Percentiles rank a stretch among this genome's conserved stretches.
These are phyloP conservation scores for Tetranychus urticae DNA, from an alignment of 1,140 invertebrate species.

Conservation along the genomic window DNA sequence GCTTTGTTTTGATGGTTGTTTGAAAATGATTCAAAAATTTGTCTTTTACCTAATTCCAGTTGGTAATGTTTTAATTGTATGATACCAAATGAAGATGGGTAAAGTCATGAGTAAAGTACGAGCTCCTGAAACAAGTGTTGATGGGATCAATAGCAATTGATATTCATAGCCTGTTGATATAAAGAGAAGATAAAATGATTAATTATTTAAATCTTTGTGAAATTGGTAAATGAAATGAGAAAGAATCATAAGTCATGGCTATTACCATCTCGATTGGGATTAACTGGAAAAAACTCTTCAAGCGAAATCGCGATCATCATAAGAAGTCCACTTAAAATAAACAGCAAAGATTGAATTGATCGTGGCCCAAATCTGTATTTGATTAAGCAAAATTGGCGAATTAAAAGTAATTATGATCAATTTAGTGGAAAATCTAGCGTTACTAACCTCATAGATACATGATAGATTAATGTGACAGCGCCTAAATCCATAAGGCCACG, in stretches of 20 bases:
- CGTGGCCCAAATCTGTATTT: conserved; percentile 3
- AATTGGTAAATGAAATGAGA: background rate
- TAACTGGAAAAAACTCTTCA: conserved; percentile 5
- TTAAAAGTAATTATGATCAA: too few species aligned
- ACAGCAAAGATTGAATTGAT: conserved; percentile 1
- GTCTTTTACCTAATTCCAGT: conserved; percentile 10
- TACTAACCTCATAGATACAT: conserved; percentile 5
- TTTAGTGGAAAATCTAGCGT: background rate
- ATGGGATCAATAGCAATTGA: conserved; percentile 5
- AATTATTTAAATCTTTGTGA: background rate
- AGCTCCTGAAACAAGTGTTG: conserved; percentile 2
- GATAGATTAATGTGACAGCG: conserved; percentile 3
- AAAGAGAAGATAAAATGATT: background rate
- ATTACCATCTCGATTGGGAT: background rate
- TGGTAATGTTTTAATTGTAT: conserved; percentile 11
- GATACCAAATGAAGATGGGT: conserved; percentile 4
- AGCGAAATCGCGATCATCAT: conserved; percentile 5
- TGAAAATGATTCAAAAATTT: background rate
- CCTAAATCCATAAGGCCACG: conserved; percentile 4
- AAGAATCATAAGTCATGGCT: background rate
- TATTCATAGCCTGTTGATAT: conserved; percentile 1
- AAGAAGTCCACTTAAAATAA: conserved; percentile 3
- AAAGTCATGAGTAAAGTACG: background rate
- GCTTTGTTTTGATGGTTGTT: background rate
- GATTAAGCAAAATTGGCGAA: background rate